Conservation (phyloP, 92 coral and sea anemone genomes). For the Meandrina meandrites region DNA sequence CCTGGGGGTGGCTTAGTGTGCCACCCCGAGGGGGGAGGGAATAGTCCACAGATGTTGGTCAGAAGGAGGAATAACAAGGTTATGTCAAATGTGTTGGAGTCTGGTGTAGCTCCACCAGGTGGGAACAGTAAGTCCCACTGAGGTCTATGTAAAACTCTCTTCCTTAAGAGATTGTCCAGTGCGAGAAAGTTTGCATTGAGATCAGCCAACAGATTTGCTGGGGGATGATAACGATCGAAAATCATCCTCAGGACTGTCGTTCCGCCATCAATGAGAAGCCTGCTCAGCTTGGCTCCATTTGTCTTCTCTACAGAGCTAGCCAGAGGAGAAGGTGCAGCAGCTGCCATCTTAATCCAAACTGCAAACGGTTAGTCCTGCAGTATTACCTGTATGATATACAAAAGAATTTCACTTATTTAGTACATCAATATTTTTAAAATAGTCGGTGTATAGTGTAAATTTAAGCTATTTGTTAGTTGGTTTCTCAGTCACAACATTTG, state of each 20-base stretch:
- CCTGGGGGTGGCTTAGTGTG: conserved; percentile 42
- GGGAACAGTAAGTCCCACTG: conserved; percentile 70
- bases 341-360: neutral
- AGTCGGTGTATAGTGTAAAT: neutral
- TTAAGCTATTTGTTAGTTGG: neutral
- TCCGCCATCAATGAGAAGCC: conserved; percentile 56
- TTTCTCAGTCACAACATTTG: no score
- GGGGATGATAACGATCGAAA: conserved; percentile 30
- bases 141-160: conserved; percentile 31
- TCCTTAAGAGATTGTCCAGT: conserved; percentile 15
- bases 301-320: conserved; percentile 44
- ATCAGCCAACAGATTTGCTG: conserved; percentile 21
- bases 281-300: conserved; percentile 48
- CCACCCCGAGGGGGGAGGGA: conserved; percentile 51
- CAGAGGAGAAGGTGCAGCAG: conserved; percentile 8
- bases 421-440: no score
- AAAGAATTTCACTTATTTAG: neutral
- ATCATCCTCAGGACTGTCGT: conserved; percentile 31
- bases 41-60: conserved; percentile 65
- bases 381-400: neutral
- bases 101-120: conserved; percentile 53
- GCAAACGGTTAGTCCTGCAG: neutral
- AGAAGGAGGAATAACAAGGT: conserved; percentile 63
- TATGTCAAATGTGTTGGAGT: conserved; percentile 62
- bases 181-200: conserved; percentile 8